These are phyloP conservation scores for Latrodectus hesperus DNA, from an alignment of 2,888 invertebrate genomes.

Conservation along the genomic window DNA sequence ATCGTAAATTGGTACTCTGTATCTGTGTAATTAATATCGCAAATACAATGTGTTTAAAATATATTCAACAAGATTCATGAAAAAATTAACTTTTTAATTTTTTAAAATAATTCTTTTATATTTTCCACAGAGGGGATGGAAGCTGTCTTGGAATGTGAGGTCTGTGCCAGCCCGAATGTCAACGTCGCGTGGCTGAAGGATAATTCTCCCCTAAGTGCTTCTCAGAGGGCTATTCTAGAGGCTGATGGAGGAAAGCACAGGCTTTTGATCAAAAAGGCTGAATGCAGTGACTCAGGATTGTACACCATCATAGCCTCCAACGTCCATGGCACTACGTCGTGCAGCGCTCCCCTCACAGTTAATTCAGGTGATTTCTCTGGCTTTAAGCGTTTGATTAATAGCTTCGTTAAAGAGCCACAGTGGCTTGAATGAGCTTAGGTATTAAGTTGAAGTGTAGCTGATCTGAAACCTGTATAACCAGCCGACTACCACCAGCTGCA, in stretches of 20 bases:
- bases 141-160: slow-evolving; percentile 86
- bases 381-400: too few relatives aligned
- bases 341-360: slow-evolving; percentile 90
- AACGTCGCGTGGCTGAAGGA: slow-evolving; percentile 89
- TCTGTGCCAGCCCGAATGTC: slow-evolving; percentile 79
- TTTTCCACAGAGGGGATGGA: slow-evolving; percentile 84
- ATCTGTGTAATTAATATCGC: too few relatives aligned
- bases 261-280: slow-evolving; percentile 82
- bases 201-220: slow-evolving; percentile 85
- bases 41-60: too few relatives aligned
- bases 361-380: slow-evolving; percentile 48
- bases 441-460: too few relatives aligned
- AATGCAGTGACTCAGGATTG: slow-evolving; percentile 86
- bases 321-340: slow-evolving; percentile 83
- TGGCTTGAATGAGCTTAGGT: too few relatives aligned
- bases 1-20: too few relatives aligned
- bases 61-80: too few relatives aligned
- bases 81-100: too few relatives aligned
- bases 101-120: neutral
- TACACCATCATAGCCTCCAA: slow-evolving; percentile 93
- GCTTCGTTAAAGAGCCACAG: too few relatives aligned
- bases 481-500: too few relatives aligned
- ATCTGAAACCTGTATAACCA: too few relatives aligned
- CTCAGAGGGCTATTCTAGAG: slow-evolving; percentile 83
- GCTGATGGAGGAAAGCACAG: slow-evolving; percentile 78